Base-by-base conservation (phyloP, 2,888 invertebrate genomes). In the Rhagonycha fulva region DNA sequence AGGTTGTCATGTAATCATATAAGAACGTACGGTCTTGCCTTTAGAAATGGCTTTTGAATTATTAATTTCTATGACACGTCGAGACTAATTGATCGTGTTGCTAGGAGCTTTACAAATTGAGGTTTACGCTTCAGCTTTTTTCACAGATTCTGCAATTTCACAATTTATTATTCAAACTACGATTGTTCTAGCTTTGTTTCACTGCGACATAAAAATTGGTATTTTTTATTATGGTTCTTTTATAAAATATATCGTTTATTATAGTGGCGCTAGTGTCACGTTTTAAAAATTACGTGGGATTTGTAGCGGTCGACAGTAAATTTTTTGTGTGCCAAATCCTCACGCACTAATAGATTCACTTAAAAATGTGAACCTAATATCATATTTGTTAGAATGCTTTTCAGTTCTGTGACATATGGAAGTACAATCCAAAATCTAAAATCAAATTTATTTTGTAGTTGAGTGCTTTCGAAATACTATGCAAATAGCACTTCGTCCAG, bases 1-100 rank as follows among this genome's bases (percentile, higher is more conserved):
- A 74, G 70, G 62, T 74, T 62, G 74, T 63, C 47, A 60, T 70
- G 62, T 69, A 47, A 26, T 69, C 60, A 70, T 47, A 61, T 47
- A 66, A 26, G 47, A 68, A 62, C 14, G 47, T 24, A 73, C 62
- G 62, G 68, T 62, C 32, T 62, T 63, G 66, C 70, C 70, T 62
- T 24, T 60, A 32, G 28, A 68, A 19, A 62, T 72, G 12, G 14
- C 61, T 63, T 62, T 24, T 74, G 63, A 74, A 74, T 74, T 74
- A 69, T 74, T 74, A 69, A 74, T 74, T 32, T 19, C 47, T 47
- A 23, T 28, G n/a, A 61, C 67, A 14, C 72, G 60, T 14, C 19
- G 68, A 68, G 14, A 72, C 62, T 72, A 72, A 72, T 72, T 72
- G 72, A 72, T 72, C 67, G 66, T 23, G 9, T 66, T 66, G 19